Conservation (phyloP, 2,888 invertebrate species). For the Cheilosia pagana region DNA sequence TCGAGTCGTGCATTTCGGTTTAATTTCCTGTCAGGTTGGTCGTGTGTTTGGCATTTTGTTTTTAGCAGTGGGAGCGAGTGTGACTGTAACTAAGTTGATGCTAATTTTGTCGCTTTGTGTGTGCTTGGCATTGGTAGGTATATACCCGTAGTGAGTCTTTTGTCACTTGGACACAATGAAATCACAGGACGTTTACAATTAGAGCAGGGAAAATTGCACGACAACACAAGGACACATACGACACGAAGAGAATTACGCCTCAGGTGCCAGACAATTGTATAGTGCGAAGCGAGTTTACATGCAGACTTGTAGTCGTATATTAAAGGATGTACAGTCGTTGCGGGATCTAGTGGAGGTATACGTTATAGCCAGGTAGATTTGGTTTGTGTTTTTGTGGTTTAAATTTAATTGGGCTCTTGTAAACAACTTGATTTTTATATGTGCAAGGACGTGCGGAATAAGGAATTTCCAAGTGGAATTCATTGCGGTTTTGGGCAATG, state of each 20-base stretch:
- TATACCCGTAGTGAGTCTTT: conserved; percentile 17
- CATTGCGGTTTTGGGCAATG: conserved; percentile 22
- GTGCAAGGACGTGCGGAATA: conserved; percentile 25
- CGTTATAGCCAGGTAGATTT: conserved; percentile 5
- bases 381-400: conserved; percentile 28
- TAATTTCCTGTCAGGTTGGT: conserved; percentile 16
- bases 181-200: conserved; percentile 50
- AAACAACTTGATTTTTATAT: conserved; percentile 58
- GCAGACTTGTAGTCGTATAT: background rate
- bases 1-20: conserved; percentile 2
- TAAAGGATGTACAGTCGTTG: conserved; percentile 16
- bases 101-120: conserved; percentile 50
- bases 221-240: conserved; percentile 15
- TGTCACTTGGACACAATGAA: conserved; percentile 59
- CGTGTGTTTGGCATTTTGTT: conserved; percentile 12
- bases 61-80: conserved; percentile 9
- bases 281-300: conserved; percentile 17
- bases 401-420: conserved; percentile 60
- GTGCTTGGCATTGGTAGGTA: background rate
- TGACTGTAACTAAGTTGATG: conserved; percentile 55
- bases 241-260: conserved; percentile 37
- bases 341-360: conserved; percentile 19
- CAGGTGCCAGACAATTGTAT: conserved; percentile 59
- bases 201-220: conserved; percentile 10
- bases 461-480: conserved; percentile 30